phyloP scores from a whole-genome alignment of 2,797 vertebrate species.

The Masticophis lateralis region DNA sequence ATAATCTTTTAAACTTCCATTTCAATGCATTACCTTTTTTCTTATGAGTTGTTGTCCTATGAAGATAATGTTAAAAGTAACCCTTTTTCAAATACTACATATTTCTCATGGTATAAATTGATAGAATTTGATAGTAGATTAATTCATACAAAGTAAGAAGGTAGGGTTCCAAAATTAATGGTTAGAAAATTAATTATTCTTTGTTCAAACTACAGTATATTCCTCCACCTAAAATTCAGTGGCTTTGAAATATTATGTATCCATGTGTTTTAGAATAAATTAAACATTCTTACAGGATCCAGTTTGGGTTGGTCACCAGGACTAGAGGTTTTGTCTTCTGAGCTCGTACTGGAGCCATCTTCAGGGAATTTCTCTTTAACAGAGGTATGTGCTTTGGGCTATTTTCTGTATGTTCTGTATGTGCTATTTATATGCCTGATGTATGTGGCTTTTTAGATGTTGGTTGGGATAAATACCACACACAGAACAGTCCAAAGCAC shows the following conservation, averaged over 20 bases:
- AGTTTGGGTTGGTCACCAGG: no score
- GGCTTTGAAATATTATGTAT: slow-evolving; percentile 59
- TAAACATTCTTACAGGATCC: no score
- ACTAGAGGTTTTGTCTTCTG: no score
- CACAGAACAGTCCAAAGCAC: no score
- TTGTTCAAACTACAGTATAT: slow-evolving; percentile 62
- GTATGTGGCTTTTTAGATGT: no score
- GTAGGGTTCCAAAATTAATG: slow-evolving; percentile 42
- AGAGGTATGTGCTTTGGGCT: no score
- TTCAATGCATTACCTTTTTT: slow-evolving; percentile 51
- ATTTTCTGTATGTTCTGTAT: no score
- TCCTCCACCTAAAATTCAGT: slow-evolving; percentile 49
- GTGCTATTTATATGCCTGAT: no score
- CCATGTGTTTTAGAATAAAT: slow-evolving; percentile 46
- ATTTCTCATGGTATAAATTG: slow-evolving; percentile 65
- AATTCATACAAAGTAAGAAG: slow-evolving; percentile 42
- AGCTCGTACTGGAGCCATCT: no score
- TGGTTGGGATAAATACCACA: no score
- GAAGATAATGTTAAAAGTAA: slow-evolving; percentile 66
- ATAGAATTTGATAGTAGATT: slow-evolving; percentile 58
- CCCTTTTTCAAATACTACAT: slow-evolving; percentile 33
- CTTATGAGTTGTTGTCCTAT: slow-evolving; percentile 60
- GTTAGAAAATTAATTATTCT: slow-evolving; percentile 64
- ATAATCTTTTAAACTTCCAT: slow-evolving; percentile 57
- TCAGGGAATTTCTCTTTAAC: no score